phyloP scores from a whole-genome alignment of 2,113 vertebrate species.

The Sciurus niger region DNA sequence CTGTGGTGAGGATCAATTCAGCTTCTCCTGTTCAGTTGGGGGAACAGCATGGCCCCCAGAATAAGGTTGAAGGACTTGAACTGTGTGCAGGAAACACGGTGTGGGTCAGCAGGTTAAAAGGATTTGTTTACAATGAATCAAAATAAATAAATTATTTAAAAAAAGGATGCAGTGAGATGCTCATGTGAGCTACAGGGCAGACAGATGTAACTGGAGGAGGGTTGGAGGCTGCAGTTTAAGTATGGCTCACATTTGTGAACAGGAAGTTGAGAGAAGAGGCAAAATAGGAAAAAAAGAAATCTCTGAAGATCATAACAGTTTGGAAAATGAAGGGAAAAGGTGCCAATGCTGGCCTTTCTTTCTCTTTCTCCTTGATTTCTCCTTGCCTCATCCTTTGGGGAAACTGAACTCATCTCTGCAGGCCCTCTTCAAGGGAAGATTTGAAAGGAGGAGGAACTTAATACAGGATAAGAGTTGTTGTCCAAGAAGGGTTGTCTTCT shows the following conservation, averaged over 20 bases:
- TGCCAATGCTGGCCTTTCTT: not conserved
- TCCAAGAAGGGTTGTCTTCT: not conserved
- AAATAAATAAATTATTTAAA: too few relatives aligned
- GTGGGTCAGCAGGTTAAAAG: not conserved
- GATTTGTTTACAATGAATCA: not conserved
- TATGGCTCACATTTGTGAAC: not conserved
- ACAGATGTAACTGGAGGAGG: not conserved
- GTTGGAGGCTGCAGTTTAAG: not conserved
- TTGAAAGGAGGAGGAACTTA: constrained; percentile 30
- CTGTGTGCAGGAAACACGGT: not conserved
- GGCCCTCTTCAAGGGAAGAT: not conserved
- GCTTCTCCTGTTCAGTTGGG: not conserved
- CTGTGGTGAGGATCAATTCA: not conserved
- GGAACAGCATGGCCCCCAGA: not conserved
- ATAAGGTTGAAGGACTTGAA: not conserved
- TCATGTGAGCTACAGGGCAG: not conserved
- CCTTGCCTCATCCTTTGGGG: not conserved
- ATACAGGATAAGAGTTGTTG: not conserved
- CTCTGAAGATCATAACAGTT: not conserved
- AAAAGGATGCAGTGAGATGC: not conserved
- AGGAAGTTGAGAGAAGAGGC: not conserved
- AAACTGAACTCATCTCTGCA: not conserved
- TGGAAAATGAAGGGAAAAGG: not conserved
- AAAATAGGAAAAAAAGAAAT: not conserved
- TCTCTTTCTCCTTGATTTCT: constrained; percentile 43